These are phyloP conservation scores for Galemys pyrenaicus DNA, from an alignment of 2,113 vertebrate species.

Conservation along the genomic window DNA sequence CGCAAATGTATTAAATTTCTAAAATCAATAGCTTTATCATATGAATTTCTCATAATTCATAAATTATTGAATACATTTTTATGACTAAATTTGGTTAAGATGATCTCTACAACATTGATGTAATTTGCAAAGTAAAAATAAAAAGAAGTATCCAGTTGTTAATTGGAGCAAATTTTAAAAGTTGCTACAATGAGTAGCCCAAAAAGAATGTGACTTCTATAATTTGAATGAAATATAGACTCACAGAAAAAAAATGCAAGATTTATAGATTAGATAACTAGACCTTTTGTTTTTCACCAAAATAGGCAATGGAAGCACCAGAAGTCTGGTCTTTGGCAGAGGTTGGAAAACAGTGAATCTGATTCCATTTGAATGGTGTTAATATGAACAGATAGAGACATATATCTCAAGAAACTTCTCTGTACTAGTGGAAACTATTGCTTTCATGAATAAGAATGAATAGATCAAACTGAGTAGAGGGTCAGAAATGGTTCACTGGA, in stretches of 20 bases:
- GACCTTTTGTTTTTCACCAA: not conserved
- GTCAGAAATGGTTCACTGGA: not conserved
- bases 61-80: not conserved
- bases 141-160: not conserved
- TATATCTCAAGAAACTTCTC: not conserved
- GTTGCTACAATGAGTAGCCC: not conserved
- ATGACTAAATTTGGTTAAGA: not conserved
- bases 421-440: not conserved
- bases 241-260: not conserved
- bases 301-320: not conserved
- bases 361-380: not conserved
- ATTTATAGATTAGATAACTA: not conserved
- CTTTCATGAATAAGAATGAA: not conserved
- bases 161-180: not conserved
- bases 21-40: not conserved
- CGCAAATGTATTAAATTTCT: not conserved
- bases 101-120: not conserved
- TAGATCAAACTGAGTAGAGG: not conserved
- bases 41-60: not conserved
- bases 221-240: not conserved
- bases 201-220: not conserved
- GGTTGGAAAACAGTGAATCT: not conserved
- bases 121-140: not conserved
- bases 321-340: not conserved
- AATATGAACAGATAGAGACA: not conserved